A percentile compares a stretch with the other conserved stretches of the same genome.
Evolutionary conservation across 2,797 vertebrate species (phyloP).

Genomic region (Valencia hispanica): DNA sequence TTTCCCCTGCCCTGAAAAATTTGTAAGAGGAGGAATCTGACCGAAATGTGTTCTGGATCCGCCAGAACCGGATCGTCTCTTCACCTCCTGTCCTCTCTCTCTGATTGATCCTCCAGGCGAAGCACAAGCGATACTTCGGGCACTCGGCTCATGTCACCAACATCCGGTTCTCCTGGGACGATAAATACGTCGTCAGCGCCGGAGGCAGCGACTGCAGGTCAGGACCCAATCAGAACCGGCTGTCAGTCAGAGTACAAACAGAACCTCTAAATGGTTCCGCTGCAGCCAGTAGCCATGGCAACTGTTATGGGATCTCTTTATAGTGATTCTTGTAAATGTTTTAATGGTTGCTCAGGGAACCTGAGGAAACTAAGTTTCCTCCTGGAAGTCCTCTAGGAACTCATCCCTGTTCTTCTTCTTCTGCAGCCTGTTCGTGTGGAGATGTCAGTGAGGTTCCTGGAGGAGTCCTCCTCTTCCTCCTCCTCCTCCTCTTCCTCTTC

Average conservation of each 20-base stretch:
- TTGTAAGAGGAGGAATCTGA: constrained; percentile 82
- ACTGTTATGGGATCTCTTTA: too few species aligned
- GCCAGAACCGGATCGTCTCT: background rate
- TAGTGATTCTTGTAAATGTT: too few species aligned
- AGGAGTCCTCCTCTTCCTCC: background rate
- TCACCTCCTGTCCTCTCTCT: background rate
- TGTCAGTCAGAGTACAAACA: too few species aligned
- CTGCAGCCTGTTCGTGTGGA: constrained; percentile 91
- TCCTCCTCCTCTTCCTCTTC: background rate
- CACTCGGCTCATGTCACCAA: constrained; percentile 96
- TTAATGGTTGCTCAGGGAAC: too few species aligned
- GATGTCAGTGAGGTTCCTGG: constrained; percentile 82
- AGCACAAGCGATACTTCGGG: constrained; percentile 95
- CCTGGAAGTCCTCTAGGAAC: background rate
- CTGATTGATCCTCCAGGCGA: constrained; percentile 79
- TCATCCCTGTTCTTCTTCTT: background rate
- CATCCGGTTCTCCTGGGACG: constrained; percentile 92
- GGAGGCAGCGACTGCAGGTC: constrained; percentile 98
- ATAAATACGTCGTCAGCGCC: constrained; percentile 92
- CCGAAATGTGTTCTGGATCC: background rate
- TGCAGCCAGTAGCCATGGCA: too few species aligned
- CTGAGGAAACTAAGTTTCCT: too few species aligned
- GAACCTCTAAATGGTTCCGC: too few species aligned
- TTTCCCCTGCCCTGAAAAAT: constrained; percentile 94
- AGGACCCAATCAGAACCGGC: constrained; percentile 8